These are phyloP conservation scores for Malacoraja senta DNA, from an alignment of 2,797 vertebrate genomes.

Conservation along the genomic window DNA sequence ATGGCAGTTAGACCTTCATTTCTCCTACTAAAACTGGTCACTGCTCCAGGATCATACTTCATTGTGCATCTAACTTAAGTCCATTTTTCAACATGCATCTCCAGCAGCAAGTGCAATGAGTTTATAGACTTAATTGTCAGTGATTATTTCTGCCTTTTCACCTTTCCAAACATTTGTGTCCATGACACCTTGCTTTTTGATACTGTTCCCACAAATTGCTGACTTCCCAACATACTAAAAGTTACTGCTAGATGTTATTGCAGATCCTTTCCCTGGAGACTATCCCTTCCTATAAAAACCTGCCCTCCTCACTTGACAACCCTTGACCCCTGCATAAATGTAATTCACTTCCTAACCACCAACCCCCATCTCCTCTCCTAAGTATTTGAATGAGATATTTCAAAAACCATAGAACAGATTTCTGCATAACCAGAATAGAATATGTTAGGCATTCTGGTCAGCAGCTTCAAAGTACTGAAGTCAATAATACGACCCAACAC, in stretches of 20 bases:
- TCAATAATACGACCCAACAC: background rate
- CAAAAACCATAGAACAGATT: background rate
- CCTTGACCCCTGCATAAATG: background rate
- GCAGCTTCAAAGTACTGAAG: background rate
- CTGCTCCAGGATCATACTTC: background rate
- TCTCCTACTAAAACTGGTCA: background rate
- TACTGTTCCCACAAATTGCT: background rate
- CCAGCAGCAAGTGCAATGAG: background rate
- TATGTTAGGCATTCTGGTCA: background rate
- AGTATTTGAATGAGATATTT: background rate
- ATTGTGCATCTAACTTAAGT: background rate
- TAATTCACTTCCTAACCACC: background rate
- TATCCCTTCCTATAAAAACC: background rate
- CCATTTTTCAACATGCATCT: background rate
- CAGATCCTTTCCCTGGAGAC: background rate
- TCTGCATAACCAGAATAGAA: background rate
- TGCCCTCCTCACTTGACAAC: background rate
- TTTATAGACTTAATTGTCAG: background rate
- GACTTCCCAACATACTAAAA: background rate
- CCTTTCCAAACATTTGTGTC: background rate
- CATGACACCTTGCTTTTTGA: background rate
- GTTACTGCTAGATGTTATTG: background rate
- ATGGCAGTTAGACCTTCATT: background rate
- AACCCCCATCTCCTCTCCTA: background rate
- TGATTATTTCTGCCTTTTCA: background rate